Evolutionary conservation across 1,140 invertebrate species (phyloP), one percentile per base, ranked within the genome.

Genomic region (Lasaia peninsularis): DNA sequence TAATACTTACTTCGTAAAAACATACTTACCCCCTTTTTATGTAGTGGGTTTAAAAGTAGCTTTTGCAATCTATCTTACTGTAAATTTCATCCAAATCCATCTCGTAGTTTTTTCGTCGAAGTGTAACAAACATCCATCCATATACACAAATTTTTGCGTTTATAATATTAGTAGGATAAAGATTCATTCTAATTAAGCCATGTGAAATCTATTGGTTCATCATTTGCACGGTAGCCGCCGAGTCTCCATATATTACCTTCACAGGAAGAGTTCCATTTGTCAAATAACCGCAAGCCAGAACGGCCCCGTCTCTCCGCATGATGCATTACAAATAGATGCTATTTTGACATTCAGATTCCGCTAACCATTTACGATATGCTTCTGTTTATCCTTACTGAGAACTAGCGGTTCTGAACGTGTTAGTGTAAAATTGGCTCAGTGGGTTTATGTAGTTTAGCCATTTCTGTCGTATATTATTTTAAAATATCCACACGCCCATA

Each of bases 301-400:
- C 44, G 44, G 21, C 44, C 18, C 61, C 65, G 60, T 65, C 59
- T 62, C 62, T 61, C 58, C 56, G 51, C 69, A 62, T 79, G 73
- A 77, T 81, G 71, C 73, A 76, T 80, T 71, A 70, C 70, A 75
- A 83, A 82, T 78, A 72, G 73, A 65, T 65, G 65, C 64, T 73
- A 78, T 82, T 86, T 84, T 86, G 79, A 82, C 76, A 69, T 73
- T 63, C 55, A 52, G 69, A 65, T 77, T 75, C 63, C 66, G 63
- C 74, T 78, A 66, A 60, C 67, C 61, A 72, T 81, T 86, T 73
- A 76, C 60, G 63, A 65, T 55, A 65, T 56, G 69, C 58, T 62
- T 64, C 62, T 69, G 67, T 48, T 37, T 64, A 67, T 71, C 59
- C 69, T 67, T 44, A 44, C 40, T 44, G 40, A 44, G 70, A 80